Evolutionary conservation across 1,140 invertebrate genomes (phyloP), one percentile per base, ranked within the genome.

Genomic region (Euura lappo): DNA sequence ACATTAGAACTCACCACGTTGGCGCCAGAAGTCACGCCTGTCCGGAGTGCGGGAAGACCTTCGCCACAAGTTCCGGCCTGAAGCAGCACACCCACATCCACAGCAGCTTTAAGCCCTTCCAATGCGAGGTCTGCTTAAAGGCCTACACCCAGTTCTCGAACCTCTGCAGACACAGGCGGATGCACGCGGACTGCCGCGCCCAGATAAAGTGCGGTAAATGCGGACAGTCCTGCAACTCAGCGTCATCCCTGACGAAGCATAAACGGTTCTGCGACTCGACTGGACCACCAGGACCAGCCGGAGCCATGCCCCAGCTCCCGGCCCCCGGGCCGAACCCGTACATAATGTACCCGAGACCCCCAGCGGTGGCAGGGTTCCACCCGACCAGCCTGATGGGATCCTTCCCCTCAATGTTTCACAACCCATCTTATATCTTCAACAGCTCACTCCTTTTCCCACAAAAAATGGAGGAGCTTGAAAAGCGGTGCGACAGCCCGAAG

Each of bases 31-130:
- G 94, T 80, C 97, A 99, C 91, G 96, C 97, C 71, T 99, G 98
- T 86, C 92, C 94, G 68, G 97, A 99, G 89, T 99, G 98, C 88
- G 98, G 98, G 71, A 99, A 99, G 89, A 98, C 98, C 66, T 99
- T 99, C 87, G 97, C 95, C 7, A 98, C 97, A 43, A 97, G 95
- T 69, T 98, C 96, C 66, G 99, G 99, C 6, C 90, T 99, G 46
- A 99, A 99, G 87, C 99, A 99, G 86, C 99, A 99, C 89, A 98
- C 97, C 44, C 98, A 99, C 88, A 99, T 99, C 75, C 99, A 99
- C 90, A 98, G 96, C 79, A 98, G 95, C 80, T 94, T 99, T 67
- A 99, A 99, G 87, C 99, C 98, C 2, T 99, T 99, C 87, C 94
- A 95, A 89, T 98, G 96, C 86, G 95, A 97, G 85, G 96, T 97